Percentiles rank a stretch among this genome's conserved stretches.
Conservation (phyloP, 2,113 vertebrate species). For the Telmatochromis sp. region DNA sequence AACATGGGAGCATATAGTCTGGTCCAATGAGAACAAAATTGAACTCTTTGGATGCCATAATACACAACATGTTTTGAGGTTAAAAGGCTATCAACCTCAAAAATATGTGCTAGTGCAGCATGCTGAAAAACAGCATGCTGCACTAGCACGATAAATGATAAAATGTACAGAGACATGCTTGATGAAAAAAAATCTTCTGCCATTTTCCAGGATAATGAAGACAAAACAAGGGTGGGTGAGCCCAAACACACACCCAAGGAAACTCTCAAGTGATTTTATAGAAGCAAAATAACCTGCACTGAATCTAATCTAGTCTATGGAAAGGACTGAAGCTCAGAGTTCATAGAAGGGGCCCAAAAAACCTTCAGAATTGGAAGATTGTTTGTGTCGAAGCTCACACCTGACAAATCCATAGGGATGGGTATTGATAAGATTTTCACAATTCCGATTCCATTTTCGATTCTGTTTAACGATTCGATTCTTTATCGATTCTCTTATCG, state of each 20-base stretch:
- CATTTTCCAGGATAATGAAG: not conserved
- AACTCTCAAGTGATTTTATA: not conserved
- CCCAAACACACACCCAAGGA: not conserved
- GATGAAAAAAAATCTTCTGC: not conserved
- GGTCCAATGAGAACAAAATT: not conserved
- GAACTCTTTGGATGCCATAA: not conserved
- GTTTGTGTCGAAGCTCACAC: not conserved
- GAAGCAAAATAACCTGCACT: not conserved
- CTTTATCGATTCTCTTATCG: too few relatives aligned
- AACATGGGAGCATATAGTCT: not conserved
- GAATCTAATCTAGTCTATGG: not conserved
- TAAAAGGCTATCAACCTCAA: not conserved
- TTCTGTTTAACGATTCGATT: too few relatives aligned
- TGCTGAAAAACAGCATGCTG: too few relatives aligned
- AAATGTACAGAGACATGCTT: not conserved
- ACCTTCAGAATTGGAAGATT: not conserved
- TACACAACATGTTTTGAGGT: not conserved
- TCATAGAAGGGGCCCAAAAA: not conserved
- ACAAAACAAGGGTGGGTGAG: not conserved
- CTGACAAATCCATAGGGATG: not conserved
- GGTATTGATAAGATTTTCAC: too few relatives aligned
- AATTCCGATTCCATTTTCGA: too few relatives aligned
- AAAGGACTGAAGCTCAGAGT: not conserved
- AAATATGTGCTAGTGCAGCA: not conserved
- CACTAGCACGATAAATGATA: not conserved